Percentiles rank a stretch among this genome's conserved stretches.
Evolutionary conservation across 2,797 vertebrate genomes (phyloP).

Genomic region (Gallinago nigripennis): DNA sequence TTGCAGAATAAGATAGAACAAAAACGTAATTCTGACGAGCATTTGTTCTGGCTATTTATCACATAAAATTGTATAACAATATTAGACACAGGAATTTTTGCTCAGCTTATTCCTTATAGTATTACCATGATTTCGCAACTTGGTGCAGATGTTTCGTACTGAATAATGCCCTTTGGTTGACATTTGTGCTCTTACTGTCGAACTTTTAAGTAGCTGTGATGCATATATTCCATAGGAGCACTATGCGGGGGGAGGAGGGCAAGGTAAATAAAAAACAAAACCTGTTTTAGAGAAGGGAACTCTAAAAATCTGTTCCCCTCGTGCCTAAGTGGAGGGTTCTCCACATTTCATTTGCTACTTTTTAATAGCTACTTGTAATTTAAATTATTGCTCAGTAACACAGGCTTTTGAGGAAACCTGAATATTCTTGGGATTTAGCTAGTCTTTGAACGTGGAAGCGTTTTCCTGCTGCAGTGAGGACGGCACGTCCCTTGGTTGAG

Average conservation of each 20-base stretch:
- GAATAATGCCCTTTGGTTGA: conserved; percentile 25
- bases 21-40: conserved; percentile 66
- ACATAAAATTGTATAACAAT: conserved; percentile 59
- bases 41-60: conserved; percentile 69
- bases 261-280: not conserved
- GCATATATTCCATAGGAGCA: conserved; percentile 12
- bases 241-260: not conserved
- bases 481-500: not conserved
- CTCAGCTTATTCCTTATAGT: conserved; percentile 34
- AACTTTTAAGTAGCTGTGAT: conserved; percentile 25
- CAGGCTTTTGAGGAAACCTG: conserved; percentile 23
- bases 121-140: conserved; percentile 47
- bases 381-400: conserved; percentile 48
- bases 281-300: not conserved
- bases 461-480: not conserved
- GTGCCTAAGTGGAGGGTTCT: not conserved
- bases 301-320: not conserved
- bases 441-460: not conserved
- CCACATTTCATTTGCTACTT: not conserved
- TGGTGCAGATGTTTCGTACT: conserved; percentile 26
- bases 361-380: conserved; percentile 35
- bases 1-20: conserved; percentile 71
- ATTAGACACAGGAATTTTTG: conserved; percentile 46
- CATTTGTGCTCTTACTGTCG: not conserved
- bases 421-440: conserved; percentile 39